Percentiles rank a stretch among this genome's conserved stretches.
Evolutionary conservation across 2,888 invertebrate species (phyloP).

Genomic region (Agonum fuliginosum): DNA sequence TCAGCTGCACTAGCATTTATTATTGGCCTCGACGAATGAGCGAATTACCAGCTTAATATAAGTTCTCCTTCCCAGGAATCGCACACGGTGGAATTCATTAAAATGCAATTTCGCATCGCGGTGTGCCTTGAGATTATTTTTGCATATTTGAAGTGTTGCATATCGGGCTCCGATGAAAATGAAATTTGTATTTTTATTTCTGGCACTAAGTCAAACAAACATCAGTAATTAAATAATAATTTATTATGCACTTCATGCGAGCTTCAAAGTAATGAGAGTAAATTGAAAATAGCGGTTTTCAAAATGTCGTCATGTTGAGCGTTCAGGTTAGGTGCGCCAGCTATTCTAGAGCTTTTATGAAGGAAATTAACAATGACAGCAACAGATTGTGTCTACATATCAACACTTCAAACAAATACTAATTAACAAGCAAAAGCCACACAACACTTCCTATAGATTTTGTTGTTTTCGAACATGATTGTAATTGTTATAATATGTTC

Average conservation of each 20-base stretch:
- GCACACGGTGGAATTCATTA: conserved; percentile 26
- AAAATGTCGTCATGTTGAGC: not conserved
- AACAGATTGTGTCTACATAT: not conserved
- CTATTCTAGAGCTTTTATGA: not conserved
- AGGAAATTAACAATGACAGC: not conserved
- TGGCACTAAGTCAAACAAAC: conserved; percentile 35
- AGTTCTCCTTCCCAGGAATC: not conserved
- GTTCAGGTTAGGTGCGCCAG: not conserved
- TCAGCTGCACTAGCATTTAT: conserved; percentile 41
- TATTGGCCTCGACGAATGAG: no score
- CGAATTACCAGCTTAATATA: conserved; percentile 24
- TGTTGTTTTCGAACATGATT: no score
- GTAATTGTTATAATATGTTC: no score
- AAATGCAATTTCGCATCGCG: conserved; percentile 25
- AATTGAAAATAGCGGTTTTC: conserved; percentile 11
- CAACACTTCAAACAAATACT: not conserved
- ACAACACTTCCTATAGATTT: no score
- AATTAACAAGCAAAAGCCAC: not conserved
- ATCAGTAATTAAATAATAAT: conserved; percentile 49
- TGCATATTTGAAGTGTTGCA: conserved; percentile 17
- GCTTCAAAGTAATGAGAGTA: conserved; percentile 27
- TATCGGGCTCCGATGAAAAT: conserved; percentile 35
- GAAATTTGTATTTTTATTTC: conserved; percentile 46
- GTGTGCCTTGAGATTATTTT: conserved; percentile 11
- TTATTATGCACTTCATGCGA: conserved; percentile 38